A percentile compares a stretch with the other conserved stretches of the same genome.
Conservation (phyloP, 92 coral and sea anemone genomes). For the Palythoa grandis region DNA sequence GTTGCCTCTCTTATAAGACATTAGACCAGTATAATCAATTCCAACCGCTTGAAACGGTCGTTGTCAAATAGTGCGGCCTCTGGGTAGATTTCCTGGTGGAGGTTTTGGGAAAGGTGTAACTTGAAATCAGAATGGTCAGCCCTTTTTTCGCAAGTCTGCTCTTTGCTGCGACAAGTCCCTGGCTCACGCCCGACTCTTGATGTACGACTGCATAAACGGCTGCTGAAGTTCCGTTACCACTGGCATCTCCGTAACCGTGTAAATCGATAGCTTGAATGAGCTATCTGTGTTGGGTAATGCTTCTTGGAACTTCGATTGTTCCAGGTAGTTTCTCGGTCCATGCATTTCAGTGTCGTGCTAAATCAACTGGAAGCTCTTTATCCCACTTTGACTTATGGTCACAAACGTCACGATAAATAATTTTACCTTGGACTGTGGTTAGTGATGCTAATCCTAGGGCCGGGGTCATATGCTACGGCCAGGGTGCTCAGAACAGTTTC, state of each 20-base stretch:
- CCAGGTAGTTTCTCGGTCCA: neutral
- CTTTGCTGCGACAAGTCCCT: neutral
- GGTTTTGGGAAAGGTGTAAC: too few species aligned
- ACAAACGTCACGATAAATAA: neutral
- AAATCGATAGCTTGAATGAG: constrained; percentile 27
- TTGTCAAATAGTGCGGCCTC: too few species aligned
- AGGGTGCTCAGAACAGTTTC: neutral
- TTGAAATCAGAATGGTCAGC: too few species aligned
- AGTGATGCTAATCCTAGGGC: neutral
- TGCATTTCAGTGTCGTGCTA: neutral
- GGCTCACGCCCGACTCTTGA: neutral
- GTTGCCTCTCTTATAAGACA: too few species aligned
- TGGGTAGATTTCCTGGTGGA: too few species aligned
- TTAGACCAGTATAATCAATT: too few species aligned
- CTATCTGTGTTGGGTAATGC: constrained; percentile 7
- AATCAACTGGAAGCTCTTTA: constrained; percentile 9
- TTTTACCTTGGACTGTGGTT: neutral
- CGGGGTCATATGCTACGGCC: too few species aligned
- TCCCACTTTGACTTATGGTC: constrained; percentile 5
- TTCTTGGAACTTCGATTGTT: constrained; percentile 14
- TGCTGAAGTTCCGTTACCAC: constrained; percentile 22
- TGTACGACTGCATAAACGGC: constrained; percentile 15
- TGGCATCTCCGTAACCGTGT: constrained; percentile 23
- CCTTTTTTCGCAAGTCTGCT: too few species aligned
- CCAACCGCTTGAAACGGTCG: too few species aligned